Percentiles rank a stretch among this genome's conserved stretches.
Conservation (phyloP, 2,797 vertebrate genomes). For the Thamnophis elegans region DNA sequence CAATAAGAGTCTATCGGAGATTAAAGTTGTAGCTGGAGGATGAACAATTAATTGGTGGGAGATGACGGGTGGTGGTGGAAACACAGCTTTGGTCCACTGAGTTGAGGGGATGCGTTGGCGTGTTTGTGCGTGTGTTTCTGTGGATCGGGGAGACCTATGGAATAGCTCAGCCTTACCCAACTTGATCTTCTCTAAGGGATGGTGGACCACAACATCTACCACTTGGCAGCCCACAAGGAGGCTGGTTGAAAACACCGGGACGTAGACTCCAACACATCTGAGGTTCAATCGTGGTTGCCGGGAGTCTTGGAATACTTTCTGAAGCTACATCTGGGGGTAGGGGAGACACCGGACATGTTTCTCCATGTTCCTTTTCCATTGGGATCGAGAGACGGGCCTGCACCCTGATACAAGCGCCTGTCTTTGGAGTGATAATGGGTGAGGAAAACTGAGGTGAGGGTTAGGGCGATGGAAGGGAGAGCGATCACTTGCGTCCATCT, state of each 20-base stretch:
- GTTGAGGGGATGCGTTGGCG: background rate
- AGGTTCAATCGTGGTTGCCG: background rate
- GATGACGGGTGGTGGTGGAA: background rate
- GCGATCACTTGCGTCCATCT: background rate
- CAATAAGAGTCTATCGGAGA: background rate
- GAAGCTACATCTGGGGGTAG: background rate
- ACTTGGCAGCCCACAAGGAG: background rate
- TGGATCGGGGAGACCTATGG: background rate
- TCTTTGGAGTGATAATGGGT: slow-evolving; percentile 7
- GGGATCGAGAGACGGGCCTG: background rate
- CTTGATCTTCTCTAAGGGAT: background rate
- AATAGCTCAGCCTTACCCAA: background rate
- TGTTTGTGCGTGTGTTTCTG: background rate
- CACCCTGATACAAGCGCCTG: background rate
- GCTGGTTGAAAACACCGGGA: background rate
- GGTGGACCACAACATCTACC: background rate
- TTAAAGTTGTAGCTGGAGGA: slow-evolving; percentile 13
- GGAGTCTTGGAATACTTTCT: slow-evolving; percentile 4
- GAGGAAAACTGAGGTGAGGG: background rate
- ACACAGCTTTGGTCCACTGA: slow-evolving; percentile 26
- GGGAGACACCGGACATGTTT: background rate
- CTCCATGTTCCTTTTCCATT: background rate
- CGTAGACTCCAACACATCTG: background rate
- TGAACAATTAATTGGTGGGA: background rate
- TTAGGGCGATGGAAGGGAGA: too few species aligned